Conservation (phyloP, 2,888 invertebrate species). For the Protophormia terraenovae region DNA sequence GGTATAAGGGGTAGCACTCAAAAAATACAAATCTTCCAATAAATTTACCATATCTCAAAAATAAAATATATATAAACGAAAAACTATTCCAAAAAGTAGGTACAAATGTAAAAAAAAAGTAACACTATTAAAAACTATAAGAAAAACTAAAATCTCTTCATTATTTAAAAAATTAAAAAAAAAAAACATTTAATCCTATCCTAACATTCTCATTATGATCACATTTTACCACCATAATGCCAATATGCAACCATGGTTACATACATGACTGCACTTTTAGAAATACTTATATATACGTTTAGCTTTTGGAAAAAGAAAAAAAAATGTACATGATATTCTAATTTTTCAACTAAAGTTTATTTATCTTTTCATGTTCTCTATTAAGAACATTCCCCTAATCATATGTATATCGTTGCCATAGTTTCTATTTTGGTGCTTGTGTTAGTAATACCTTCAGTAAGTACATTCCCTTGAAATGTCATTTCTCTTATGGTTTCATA, state of each 20-base stretch:
- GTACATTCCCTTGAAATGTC: conserved; percentile 5
- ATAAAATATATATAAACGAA: no score
- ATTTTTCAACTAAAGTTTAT: neutral
- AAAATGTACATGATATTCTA: neutral
- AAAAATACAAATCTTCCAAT: no score
- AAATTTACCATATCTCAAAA: no score
- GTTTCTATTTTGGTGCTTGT: neutral
- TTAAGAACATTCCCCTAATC: neutral
- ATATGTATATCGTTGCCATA: neutral
- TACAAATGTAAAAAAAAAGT: no score
- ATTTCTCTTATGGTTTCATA: neutral
- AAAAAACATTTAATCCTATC: no score
- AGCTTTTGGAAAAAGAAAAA: neutral
- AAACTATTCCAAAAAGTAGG: no score
- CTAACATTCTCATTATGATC: neutral
- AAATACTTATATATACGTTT: neutral
- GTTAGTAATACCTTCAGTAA: neutral
- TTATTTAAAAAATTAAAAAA: no score
- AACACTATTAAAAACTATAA: no score
- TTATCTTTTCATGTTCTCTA: neutral
- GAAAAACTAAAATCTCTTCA: no score
- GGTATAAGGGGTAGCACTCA: no score
- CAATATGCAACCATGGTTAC: neutral
- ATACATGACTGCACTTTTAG: neutral
- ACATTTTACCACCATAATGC: neutral